phyloP scores from a whole-genome alignment of 64 coral and sea anemone genomes.

The Stichodactyla mertensii region DNA sequence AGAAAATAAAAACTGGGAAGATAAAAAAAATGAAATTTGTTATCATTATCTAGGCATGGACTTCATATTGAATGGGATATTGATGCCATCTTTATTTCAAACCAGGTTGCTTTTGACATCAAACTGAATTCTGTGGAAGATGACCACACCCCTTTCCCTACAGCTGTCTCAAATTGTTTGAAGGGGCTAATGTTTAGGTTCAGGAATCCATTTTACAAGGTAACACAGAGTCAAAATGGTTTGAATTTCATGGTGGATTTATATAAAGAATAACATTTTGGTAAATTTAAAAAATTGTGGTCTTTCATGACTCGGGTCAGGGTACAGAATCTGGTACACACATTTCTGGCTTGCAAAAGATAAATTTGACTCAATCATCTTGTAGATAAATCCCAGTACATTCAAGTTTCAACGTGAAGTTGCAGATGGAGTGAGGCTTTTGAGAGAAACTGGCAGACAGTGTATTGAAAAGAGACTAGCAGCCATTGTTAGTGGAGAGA shows the following conservation, averaged over 20 bases:
- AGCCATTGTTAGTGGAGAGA: conserved; percentile 18
- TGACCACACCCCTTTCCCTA: conserved; percentile 25
- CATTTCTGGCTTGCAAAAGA: not conserved
- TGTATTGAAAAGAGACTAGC: conserved; percentile 61
- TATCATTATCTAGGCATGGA: too few relatives aligned
- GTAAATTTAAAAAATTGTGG: too few relatives aligned
- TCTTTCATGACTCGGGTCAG: too few relatives aligned
- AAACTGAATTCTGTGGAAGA: conserved; percentile 33
- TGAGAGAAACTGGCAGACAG: conserved; percentile 68
- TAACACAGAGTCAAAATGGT: not conserved
- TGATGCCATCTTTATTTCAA: not conserved
- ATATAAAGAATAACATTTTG: too few relatives aligned
- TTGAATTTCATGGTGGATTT: not conserved
- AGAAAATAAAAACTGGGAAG: not conserved
- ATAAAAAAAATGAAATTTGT: too few relatives aligned
- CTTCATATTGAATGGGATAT: too few relatives aligned
- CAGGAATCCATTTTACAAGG: conserved; percentile 46
- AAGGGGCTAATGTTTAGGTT: not conserved
- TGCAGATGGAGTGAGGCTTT: conserved; percentile 49
- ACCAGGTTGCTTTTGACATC: conserved; percentile 43
- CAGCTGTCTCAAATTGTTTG: conserved; percentile 34
- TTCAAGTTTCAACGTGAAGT: conserved; percentile 20
- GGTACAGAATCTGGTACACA: not conserved
- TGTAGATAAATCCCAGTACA: not conserved
- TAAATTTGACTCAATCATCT: not conserved